phyloP scores from a whole-genome alignment of 2,113 vertebrate species.

The Struthidea cinerea region DNA sequence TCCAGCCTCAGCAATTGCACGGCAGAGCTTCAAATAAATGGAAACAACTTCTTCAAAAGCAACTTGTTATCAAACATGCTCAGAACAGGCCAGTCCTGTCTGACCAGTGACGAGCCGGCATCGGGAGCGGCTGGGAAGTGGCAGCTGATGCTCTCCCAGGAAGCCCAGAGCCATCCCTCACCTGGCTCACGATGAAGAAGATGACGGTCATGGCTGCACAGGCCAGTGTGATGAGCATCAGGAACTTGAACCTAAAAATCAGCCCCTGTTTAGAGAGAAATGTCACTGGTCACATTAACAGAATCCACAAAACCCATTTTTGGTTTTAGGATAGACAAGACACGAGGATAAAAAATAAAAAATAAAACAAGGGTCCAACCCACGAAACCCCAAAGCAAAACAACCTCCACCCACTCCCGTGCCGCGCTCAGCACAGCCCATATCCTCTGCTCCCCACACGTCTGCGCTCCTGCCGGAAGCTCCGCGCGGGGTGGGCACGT shows the following conservation, averaged over 20 bases:
- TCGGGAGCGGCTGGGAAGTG: accelerated
- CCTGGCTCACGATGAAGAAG: constrained; percentile 99
- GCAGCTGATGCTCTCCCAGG: not conserved
- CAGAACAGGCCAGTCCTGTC: not conserved
- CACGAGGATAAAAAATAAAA: not conserved
- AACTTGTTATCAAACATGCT: not conserved
- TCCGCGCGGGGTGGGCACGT: not conserved
- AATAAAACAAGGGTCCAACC: constrained; percentile 30
- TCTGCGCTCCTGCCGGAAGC: not conserved
- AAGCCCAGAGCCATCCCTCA: constrained; percentile 33
- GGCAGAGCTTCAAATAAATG: not conserved
- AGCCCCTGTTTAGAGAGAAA: constrained; percentile 80
- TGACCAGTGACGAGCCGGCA: accelerated
- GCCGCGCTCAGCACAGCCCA: not conserved
- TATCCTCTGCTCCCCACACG: constrained; percentile 30
- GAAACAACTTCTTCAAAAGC: not conserved
- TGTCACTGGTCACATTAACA: not conserved
- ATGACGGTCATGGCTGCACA: constrained; percentile 96
- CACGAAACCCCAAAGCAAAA: constrained; percentile 57
- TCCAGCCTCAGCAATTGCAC: not conserved
- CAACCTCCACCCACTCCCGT: constrained; percentile 40
- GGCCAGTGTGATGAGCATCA: constrained; percentile 95
- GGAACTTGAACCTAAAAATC: constrained; percentile 97
- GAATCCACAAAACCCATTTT: constrained; percentile 6
- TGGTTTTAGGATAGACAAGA: not conserved